Evolutionary conservation across 2,888 invertebrate species (phyloP), one percentile per base, ranked within the genome.

Genomic region (Odontothrips loti): DNA sequence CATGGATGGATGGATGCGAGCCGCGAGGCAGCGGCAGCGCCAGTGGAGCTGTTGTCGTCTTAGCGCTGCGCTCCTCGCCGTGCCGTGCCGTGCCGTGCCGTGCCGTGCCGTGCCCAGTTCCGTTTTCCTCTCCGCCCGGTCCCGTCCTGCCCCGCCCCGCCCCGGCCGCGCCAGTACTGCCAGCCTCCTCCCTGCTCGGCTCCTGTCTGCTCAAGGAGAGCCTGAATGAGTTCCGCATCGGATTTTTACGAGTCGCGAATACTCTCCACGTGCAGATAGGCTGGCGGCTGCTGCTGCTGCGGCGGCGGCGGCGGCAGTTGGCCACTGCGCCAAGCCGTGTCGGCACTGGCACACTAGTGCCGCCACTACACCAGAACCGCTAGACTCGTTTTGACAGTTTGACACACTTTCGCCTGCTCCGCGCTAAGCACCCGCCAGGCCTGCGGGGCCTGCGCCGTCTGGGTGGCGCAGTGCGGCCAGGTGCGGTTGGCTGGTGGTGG

Each of bases 161-260:
- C 51, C 51, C 51, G 20, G 51, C 20, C 51, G 6, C 12, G 51
- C 20, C 58, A 17, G 58, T n/a, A n/a, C 58, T 10, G 58, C 58
- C 58, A 20, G 58, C 51, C 51, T 51, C 51, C 51, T 20, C 58
- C 15, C 58, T 58, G 34, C 34, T 43, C 68, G 23, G 68, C 68
- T 27, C 23, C 68, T 75, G 68, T 75, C 68, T 75, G 68, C 68
- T 75, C 68, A 75, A 75, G 68, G 68, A 75, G 68, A 75, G 23
- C 68, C 27, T 75, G 68, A 75, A 75, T 75, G 68, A 75, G 68
- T 75, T 75, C 68, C 68, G 68, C 68, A 27, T 75, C 68, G 68
- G 68, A 75, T 75, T 75, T 43, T 75, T 75, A 75, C 68, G 68
- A 75, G 68, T 23, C 68, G 68, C 23, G 68, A 75, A 43, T 43